Evolutionary conservation across 1,140 invertebrate genomes (phyloP).

Genomic region (Drosophila eugracilis): DNA sequence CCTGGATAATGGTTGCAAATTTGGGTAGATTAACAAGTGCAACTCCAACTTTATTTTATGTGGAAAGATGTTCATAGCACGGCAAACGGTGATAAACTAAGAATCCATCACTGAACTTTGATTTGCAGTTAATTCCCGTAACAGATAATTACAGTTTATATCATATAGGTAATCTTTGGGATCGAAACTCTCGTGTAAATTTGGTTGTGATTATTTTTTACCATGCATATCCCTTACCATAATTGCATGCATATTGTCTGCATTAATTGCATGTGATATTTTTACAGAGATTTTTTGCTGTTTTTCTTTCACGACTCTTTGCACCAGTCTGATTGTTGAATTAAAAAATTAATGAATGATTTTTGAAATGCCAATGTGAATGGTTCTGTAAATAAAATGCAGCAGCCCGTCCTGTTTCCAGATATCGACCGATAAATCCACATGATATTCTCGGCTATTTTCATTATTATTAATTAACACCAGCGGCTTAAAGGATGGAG

Average conservation of each 20-base stretch:
- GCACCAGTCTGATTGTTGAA: slow-evolving; percentile 38
- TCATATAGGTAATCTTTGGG: background rate
- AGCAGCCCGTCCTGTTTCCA: slow-evolving; percentile 9
- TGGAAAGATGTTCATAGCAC: background rate
- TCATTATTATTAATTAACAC: slow-evolving; percentile 42
- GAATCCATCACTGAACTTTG: no score
- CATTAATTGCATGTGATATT: slow-evolving; percentile 26
- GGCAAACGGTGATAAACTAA: no score
- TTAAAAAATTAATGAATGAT: slow-evolving; percentile 52
- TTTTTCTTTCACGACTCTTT: slow-evolving; percentile 5
- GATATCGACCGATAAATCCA: slow-evolving; percentile 19
- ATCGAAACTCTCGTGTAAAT: background rate
- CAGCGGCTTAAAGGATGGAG: slow-evolving; percentile 9
- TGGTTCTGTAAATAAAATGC: slow-evolving; percentile 35
- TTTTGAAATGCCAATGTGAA: slow-evolving; percentile 38
- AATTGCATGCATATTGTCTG: slow-evolving; percentile 20
- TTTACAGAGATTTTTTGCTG: slow-evolving; percentile 12
- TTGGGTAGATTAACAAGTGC: background rate
- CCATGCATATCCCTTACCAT: background rate
- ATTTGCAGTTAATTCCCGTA: no score
- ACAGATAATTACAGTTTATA: no score
- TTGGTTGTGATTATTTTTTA: background rate
- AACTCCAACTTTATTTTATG: background rate
- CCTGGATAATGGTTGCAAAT: background rate
- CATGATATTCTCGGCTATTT: slow-evolving; percentile 24